Evolutionary conservation across 1,140 invertebrate species (phyloP), one percentile per base, ranked within the genome.

Genomic region (Babylonia areolata): DNA sequence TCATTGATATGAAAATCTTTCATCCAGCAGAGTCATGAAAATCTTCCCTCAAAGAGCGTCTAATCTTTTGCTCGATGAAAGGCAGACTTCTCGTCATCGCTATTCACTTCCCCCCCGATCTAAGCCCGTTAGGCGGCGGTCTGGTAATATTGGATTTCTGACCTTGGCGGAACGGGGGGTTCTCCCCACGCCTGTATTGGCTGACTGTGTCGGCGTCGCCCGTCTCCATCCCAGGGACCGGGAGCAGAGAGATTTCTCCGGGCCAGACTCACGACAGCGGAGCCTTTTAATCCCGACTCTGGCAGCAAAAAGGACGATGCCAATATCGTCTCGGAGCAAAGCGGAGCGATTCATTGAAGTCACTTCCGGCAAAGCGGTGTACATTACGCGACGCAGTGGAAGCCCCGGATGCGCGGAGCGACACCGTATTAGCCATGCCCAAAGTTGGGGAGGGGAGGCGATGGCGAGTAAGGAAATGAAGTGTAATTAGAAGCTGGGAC

Each of bases 331-430:
- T 69, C 20, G 42, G 40, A 81, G 73, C 64, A 84, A 69, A 83
- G 81, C 86, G 86, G 86, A 83, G 86, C 82, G 86, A 80, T 84
- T 64, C 75, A 84, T 84, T 84, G 81, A 87, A 87, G 82, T 84
- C 73, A 87, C 86, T 87, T 87, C 86, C 86, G 86, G 86, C 77
- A 64, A 78, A 81, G 64, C 82, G 86, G 86, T 87, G 81, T 87
- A 87, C 40, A 87, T 87, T 87, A 87, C 86, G 86, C 86, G 58
- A 79, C 77, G 82, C 78, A 33, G 81, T 5, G 20, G 51, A 73
- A 75, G 82, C 42, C 73, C 86, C 71, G 86, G 86, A 87, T 80
- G 82, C 40, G 46, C 46, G 54, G 39, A 81, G 71, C 78, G 85
- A 75, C 69, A 81, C 79, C 69, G 77, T 82, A 73, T 86, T 86